Percentiles rank a stretch among this genome's conserved stretches.
phyloP scores from a whole-genome alignment of 2,888 invertebrate species.

The Drosophila dives region DNA sequence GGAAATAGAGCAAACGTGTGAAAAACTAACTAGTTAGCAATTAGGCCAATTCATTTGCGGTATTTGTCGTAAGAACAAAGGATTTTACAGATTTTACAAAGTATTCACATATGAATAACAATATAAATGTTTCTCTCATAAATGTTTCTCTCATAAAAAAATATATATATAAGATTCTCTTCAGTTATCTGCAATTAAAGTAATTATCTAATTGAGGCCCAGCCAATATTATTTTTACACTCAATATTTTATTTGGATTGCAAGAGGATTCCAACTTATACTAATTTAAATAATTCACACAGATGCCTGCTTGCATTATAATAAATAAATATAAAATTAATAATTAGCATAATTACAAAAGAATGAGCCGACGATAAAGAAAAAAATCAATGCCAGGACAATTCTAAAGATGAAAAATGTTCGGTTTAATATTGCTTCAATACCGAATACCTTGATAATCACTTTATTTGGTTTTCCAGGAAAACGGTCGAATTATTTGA shows the following conservation, averaged over 20 bases:
- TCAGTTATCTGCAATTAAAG: not conserved
- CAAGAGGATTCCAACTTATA: not conserved
- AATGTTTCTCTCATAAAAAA: not conserved
- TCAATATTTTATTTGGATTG: not conserved
- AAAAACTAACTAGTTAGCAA: conserved; percentile 56
- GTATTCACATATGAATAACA: not conserved
- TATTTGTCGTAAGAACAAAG: conserved; percentile 30
- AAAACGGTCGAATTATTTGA: conserved; percentile 68
- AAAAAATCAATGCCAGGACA: conserved; percentile 24
- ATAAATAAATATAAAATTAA: conserved; percentile 27
- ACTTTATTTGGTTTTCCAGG: conserved; percentile 71
- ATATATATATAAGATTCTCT: not conserved
- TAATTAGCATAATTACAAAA: conserved; percentile 69
- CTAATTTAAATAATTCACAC: not conserved
- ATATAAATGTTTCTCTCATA: no score
- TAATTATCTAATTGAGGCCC: not conserved
- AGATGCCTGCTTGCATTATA: not conserved
- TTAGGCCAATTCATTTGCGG: conserved; percentile 39
- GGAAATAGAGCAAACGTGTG: conserved; percentile 73
- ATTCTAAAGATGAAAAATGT: conserved; percentile 16
- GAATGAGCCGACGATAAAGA: conserved; percentile 37
- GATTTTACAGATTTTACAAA: not conserved
- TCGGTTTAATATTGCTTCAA: conserved; percentile 11
- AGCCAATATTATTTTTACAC: not conserved
- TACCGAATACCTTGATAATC: conserved; percentile 52